phyloP scores from a whole-genome alignment of 64 coral and sea anemone genomes.

The Orbicella faveolata region DNA sequence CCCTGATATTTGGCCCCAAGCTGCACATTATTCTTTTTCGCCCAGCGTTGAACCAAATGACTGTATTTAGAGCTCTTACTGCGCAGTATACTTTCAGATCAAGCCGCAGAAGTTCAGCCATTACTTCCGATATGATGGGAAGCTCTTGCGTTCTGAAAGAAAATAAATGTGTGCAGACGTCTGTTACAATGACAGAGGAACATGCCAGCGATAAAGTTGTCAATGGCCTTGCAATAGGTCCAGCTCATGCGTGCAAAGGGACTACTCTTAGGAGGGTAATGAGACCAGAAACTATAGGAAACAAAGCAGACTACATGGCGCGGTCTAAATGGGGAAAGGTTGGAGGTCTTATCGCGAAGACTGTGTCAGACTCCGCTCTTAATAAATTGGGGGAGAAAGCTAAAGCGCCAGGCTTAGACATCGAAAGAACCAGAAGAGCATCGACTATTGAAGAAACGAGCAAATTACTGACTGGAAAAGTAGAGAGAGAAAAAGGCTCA shows the following conservation, averaged over 20 bases:
- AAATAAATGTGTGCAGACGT: slow-evolving; percentile 15
- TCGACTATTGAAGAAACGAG: background rate
- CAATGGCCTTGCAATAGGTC: background rate
- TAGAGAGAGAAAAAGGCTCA: background rate
- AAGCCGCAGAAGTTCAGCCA: background rate
- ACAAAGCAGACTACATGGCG: background rate
- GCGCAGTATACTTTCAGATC: slow-evolving; percentile 21
- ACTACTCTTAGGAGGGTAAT: too few species aligned
- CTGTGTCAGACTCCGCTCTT: background rate
- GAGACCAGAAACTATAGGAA: background rate
- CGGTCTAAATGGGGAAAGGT: background rate
- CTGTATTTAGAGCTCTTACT: slow-evolving; percentile 39
- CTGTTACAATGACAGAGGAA: background rate
- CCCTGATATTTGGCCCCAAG: slow-evolving; percentile 85
- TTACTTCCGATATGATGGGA: slow-evolving; percentile 25
- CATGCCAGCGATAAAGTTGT: background rate
- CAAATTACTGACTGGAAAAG: too few species aligned
- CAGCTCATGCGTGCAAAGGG: background rate
- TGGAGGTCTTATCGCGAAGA: background rate
- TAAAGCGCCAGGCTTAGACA: background rate
- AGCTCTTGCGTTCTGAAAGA: slow-evolving; percentile 12
- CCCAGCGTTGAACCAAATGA: slow-evolving; percentile 71
- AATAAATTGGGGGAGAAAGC: background rate
- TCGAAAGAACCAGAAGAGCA: background rate
- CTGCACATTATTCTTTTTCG: slow-evolving; percentile 71